These are phyloP conservation scores for Pelochelys cantorii DNA, from an alignment of 2,797 vertebrate genomes.

Conservation along the genomic window DNA sequence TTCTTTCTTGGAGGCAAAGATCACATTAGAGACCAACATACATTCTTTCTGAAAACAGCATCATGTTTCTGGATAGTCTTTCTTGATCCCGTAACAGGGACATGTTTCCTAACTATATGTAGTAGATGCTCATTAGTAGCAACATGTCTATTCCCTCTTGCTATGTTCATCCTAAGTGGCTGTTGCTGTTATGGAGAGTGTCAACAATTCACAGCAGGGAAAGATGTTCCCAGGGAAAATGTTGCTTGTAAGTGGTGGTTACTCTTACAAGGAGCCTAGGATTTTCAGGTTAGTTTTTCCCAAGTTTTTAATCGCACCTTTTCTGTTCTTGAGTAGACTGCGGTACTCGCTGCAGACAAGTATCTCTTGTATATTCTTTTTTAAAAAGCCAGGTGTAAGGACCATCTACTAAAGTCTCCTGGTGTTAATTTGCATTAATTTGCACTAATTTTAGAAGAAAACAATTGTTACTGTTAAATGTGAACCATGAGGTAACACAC, in stretches of 20 bases:
- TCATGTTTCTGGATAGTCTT: constrained; percentile 34
- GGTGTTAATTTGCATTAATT: background rate
- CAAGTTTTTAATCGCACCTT: too few relatives aligned
- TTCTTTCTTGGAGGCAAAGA: constrained; percentile 8
- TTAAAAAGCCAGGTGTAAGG: constrained; percentile 39
- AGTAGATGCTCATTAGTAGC: too few relatives aligned
- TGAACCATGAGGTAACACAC: background rate
- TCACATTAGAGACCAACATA: constrained; percentile 27
- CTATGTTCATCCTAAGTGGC: too few relatives aligned
- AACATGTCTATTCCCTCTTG: too few relatives aligned
- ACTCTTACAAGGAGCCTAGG: too few relatives aligned
- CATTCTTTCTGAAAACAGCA: constrained; percentile 14
- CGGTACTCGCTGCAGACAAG: too few relatives aligned
- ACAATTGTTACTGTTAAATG: background rate
- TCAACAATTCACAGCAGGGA: too few relatives aligned
- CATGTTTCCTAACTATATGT: background rate
- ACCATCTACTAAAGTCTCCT: background rate
- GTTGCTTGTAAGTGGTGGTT: too few relatives aligned
- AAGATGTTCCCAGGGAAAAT: too few relatives aligned
- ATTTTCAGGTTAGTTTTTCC: too few relatives aligned
- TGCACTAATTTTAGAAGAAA: constrained; percentile 14
- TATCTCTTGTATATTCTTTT: background rate
- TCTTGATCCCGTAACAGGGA: constrained; percentile 12
- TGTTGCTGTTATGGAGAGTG: too few relatives aligned
- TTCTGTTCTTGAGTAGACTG: too few relatives aligned